Evolutionary conservation across 2,113 vertebrate genomes (phyloP), one percentile per base, ranked within the genome.

Genomic region (mouse (Mus musculus)): DNA sequence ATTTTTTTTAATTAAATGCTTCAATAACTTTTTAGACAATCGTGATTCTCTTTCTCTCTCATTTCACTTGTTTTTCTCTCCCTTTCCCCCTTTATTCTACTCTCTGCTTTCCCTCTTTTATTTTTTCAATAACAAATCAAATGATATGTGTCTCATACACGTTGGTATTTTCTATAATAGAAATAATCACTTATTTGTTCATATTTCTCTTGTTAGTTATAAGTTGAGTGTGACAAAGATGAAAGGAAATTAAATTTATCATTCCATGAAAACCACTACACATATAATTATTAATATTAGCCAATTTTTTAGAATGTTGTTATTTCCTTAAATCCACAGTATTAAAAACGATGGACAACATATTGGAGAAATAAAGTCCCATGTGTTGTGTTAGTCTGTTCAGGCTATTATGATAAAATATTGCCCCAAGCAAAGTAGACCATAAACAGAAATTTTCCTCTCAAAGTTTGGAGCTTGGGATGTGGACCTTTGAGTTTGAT

Each of bases 301-400:
- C 2, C 56, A 76, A 90, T 3, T 89, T 36, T 93, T 95, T n/a
- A 72, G 63, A 92, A 94, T 54, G 69, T 19, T 89, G 77, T 65
- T 36, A 19, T 36, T 61, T 73, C 71, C 86, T 93, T 39, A 52
- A 69, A 3, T 67, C 33, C 11, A 14, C 5, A 14, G 36, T 39
- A 84, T 88, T 88, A 87, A 91, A 65, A 22, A 24, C 4, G 49
- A 39, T 61, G 91, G 39, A 49, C 1, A 49, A 42, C 36, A 39
- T 72, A 65, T 4, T 52, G 4, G 42, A 75, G 19, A 82, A 42
- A n/a, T 54, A 81, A 17, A 61, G 72, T 28, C 73, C 39, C 30
- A 75, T 52, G 5, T 81, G 17, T 61, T 77, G 3, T 69, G 22
- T 84, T 69, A 52, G 8, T 49, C 5, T 84, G 8, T 88, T 81